phyloP scores from a whole-genome alignment of 2,797 vertebrate species.

The Melanotaenia nigrans region DNA sequence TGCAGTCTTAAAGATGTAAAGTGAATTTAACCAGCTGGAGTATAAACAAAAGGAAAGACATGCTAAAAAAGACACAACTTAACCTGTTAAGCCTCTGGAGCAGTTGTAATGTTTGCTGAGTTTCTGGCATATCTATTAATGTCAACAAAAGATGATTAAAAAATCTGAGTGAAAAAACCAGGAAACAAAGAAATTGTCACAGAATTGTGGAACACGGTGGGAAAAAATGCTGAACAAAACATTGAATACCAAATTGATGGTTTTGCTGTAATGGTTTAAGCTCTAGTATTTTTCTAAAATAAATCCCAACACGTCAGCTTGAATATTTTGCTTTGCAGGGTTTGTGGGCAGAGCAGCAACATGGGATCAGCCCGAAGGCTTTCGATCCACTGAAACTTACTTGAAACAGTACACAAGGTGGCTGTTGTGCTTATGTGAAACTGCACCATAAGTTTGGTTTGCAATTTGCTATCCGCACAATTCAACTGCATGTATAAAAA shows the following conservation, averaged over 20 bases:
- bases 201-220: background rate
- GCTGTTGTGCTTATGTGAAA: constrained; percentile 31
- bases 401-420: constrained; percentile 18
- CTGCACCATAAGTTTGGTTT: constrained; percentile 49
- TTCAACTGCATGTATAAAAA: constrained; percentile 27
- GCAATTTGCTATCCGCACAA: constrained; percentile 52
- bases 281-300: constrained; percentile 72
- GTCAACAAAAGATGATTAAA: background rate
- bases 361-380: constrained; percentile 34
- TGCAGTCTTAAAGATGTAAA: too few relatives aligned
- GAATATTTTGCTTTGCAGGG: constrained; percentile 79
- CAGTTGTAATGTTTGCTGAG: background rate
- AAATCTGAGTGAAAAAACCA: background rate
- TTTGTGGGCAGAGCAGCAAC: constrained; percentile 39
- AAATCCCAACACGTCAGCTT: constrained; percentile 73
- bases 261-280: constrained; percentile 62
- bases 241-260: constrained; percentile 11
- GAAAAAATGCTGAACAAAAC: background rate
- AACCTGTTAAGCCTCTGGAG: constrained; percentile 12
- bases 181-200: background rate
- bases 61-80: constrained; percentile 11
- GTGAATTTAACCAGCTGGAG: too few relatives aligned
- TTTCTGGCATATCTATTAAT: constrained; percentile 9
- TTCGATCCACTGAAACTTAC: constrained; percentile 24
- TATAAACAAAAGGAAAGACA: constrained; percentile 19